Evolutionary conservation across 2,113 vertebrate genomes (phyloP), one percentile per base, ranked within the genome.

Genomic region (Rhombomys opimus): DNA sequence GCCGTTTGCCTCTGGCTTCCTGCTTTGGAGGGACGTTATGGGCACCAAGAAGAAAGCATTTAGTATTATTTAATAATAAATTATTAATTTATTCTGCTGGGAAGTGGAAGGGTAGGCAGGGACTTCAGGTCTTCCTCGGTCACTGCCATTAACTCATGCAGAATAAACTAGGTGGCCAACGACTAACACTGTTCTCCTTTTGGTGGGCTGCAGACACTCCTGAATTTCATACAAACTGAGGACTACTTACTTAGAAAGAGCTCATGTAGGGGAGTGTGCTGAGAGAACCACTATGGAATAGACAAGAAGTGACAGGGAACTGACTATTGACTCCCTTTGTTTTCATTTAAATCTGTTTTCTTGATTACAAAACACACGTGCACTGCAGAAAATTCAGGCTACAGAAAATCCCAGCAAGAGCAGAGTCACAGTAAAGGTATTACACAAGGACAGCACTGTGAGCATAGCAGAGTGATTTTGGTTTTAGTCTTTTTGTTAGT

Each of bases 301-400:
- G 68, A 84, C 57, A 81, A 32, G 59, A 30, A 52, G 61, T 50
- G 30, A 70, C 7, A 81, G 30, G 14, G 20, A 78, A 23, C 35
- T 93, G 38, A 95, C 35, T 73, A 86, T 87, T 81, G 73, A 88
- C 77, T 88, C 7, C 38, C 12, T 57, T 63, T 70, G 20, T 81
- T 90, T 87, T 59, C 57, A 87, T 81, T 92, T 61, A 81, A 93
- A 76, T 88, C 70, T 59, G 17, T 82, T 80, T 85, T 94, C 73
- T 67, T 92, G n/a, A 76, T 80, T 92, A 73, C 82, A 70, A 94
- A 95, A 77, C 38, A 77, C 38, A 35, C 70, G 32, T 65, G 38
- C 63, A 78, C 17, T 81, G 13, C 93, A 95, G 70, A 93, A 88
- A 88, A 78, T 52, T 78, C 81, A 90, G 93, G 90, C 63, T 90